Base-by-base conservation (phyloP, 1,140 invertebrate genomes). In the Luehdorfia chinensis region DNA sequence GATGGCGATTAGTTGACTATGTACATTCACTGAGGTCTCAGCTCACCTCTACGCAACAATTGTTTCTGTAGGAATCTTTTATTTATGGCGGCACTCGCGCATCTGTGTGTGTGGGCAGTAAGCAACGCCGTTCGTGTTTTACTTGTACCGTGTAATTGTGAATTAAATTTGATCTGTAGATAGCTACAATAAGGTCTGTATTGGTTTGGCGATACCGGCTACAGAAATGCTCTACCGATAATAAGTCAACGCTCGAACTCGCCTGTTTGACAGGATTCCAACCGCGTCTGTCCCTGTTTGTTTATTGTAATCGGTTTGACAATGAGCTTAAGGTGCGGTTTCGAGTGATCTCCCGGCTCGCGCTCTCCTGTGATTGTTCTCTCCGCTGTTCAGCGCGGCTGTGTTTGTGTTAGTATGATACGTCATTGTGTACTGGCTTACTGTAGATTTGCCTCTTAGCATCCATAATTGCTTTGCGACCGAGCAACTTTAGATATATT, bases 261-360 rank as follows among this genome's bases (percentile, higher is more conserved):
- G 81, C 81, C 77, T 75, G 81, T 86, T 86, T 83, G 81, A 86
- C 81, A 84, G 81, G 81, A 86, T 86, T 86, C 81, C 81, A 86
- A 81, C 81, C 77, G 78, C 81, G 75, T 81, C 79, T 84, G 81
- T 75, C 77, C 64, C 78, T 84, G 81, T 86, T 84, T 86, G 79
- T 86, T 86, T 83, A 86, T 86, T 83, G 83, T 84, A 86, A 84
- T 84, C 80, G 80, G 80, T 84, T 84, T 84, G 80, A 84, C 80
- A 84, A 86, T 83, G 79, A 80, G 81, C 81, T 86, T 86, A 86
- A 86, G 81, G 81, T 86, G 83, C 79, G 83, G 79, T 86, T 86
- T 86, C 77, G 75, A 81, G 75, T 86, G 83, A 84, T 86, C 74
- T 81, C 70, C 54, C 50, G 64, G 65, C 63, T 61, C 67, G 70